Conservation (phyloP, 1,140 invertebrate species). For the Pseudomyrmex dendroicus region DNA sequence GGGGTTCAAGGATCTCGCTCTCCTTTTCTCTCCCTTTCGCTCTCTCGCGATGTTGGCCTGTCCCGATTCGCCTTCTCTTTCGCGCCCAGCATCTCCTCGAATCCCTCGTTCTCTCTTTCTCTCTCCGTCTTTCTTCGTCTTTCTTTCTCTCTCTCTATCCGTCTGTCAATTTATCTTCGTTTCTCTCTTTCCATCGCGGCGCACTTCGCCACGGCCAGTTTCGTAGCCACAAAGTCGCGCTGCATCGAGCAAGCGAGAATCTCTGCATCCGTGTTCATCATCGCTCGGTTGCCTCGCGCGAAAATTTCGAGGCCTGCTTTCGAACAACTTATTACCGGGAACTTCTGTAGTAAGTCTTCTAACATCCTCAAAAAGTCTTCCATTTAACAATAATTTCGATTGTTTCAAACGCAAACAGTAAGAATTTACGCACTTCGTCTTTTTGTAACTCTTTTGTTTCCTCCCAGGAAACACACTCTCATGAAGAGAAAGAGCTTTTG, state of each 20-base stretch:
- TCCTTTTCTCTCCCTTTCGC: constrained; percentile 14
- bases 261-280: constrained; percentile 24
- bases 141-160: neutral
- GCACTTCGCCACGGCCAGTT: constrained; percentile 43
- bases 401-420: neutral
- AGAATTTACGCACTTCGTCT: neutral
- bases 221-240: constrained; percentile 40
- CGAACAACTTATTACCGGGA: too few species aligned
- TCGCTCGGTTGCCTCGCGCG: neutral
- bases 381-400: neutral
- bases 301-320: constrained; percentile 10
- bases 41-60: constrained; percentile 15
- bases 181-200: constrained; percentile 42
- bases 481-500: too few species aligned
- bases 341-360: too few species aligned
- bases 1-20: constrained; percentile 79
- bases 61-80: constrained; percentile 9
- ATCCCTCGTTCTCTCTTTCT: constrained; percentile 17
- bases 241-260: constrained; percentile 26
- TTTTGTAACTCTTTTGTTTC: neutral
- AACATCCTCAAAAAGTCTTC: neutral
- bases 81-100: constrained; percentile 1
- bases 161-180: constrained; percentile 51
- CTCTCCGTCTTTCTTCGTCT: neutral
- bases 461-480: neutral